Evolutionary conservation across 2,113 vertebrate genomes (phyloP).

Genomic region (Amphiprion ocellaris): DNA sequence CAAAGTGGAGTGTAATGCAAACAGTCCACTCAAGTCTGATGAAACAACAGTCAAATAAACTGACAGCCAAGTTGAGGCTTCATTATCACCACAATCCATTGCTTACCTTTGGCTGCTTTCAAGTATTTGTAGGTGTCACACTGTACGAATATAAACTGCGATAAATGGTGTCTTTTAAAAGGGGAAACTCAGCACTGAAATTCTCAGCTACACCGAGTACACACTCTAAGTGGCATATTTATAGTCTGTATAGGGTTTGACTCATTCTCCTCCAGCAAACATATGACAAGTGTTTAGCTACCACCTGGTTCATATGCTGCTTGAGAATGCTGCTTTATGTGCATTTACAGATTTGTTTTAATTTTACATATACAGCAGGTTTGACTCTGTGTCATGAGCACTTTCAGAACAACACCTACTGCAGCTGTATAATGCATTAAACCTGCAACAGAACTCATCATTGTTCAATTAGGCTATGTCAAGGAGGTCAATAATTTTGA

Average conservation of each 20-base stretch:
- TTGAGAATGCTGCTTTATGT: background rate
- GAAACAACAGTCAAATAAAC: conserved; percentile 29
- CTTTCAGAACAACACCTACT: too few relatives aligned
- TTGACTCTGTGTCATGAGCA: too few relatives aligned
- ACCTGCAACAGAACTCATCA: background rate
- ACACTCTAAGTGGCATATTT: background rate
- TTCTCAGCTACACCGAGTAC: background rate
- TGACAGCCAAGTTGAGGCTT: conserved; percentile 11
- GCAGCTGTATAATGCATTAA: too few relatives aligned
- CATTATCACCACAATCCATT: conserved; percentile 6
- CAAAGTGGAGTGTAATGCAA: conserved; percentile 25
- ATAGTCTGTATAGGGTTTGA: background rate
- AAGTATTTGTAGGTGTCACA: conserved; percentile 7
- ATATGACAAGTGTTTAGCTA: background rate
- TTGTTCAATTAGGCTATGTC: background rate
- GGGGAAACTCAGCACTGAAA: background rate
- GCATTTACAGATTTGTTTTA: too few relatives aligned
- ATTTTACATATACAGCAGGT: too few relatives aligned
- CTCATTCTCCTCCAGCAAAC: background rate
- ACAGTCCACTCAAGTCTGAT: conserved; percentile 8
- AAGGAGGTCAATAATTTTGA: background rate
- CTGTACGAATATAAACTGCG: background rate
- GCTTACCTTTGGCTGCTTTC: conserved; percentile 1
- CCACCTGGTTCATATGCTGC: background rate
- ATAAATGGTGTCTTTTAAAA: background rate